phyloP scores from a whole-genome alignment of 2,888 invertebrate genomes.

The Actias luna region DNA sequence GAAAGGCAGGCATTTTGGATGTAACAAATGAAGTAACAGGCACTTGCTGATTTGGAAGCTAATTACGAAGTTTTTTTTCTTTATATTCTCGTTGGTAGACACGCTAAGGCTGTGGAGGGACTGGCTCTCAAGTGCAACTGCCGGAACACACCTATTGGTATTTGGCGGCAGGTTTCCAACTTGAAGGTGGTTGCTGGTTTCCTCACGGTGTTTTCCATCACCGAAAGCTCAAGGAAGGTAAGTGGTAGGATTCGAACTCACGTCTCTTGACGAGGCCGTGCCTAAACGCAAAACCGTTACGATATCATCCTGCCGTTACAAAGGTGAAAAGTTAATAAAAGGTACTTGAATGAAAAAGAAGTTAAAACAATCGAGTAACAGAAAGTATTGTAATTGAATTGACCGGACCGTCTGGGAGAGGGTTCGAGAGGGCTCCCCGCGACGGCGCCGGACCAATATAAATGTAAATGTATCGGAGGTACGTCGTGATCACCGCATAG shows the following conservation, averaged over 20 bases:
- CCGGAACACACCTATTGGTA: too few relatives aligned
- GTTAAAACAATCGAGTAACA: slow-evolving; percentile 24
- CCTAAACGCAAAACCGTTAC: not conserved
- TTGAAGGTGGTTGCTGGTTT: too few relatives aligned
- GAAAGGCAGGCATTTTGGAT: too few relatives aligned
- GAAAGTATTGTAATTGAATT: slow-evolving; percentile 65
- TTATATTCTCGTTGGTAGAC: too few relatives aligned
- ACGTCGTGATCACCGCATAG: slow-evolving; percentile 41
- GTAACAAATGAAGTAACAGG: too few relatives aligned
- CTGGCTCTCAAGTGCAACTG: too few relatives aligned
- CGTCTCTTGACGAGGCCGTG: not conserved
- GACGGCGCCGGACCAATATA: slow-evolving; percentile 69
- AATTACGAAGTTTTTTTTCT: too few relatives aligned
- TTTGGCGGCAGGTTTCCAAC: too few relatives aligned
- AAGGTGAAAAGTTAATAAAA: not conserved
- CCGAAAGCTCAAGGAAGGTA: too few relatives aligned
- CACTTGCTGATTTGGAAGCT: too few relatives aligned
- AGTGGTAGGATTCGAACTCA: not conserved
- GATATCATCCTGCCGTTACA: not conserved
- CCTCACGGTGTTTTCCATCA: too few relatives aligned
- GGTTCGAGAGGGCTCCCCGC: slow-evolving; percentile 44
- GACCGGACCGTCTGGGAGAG: slow-evolving; percentile 43
- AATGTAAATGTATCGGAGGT: slow-evolving; percentile 75
- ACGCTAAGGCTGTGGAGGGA: too few relatives aligned
- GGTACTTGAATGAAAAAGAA: not conserved